Percentiles rank a stretch among this genome's conserved stretches.
phyloP scores from a whole-genome alignment of 2,797 vertebrate genomes.

The Hippoglossus hippoglossus region DNA sequence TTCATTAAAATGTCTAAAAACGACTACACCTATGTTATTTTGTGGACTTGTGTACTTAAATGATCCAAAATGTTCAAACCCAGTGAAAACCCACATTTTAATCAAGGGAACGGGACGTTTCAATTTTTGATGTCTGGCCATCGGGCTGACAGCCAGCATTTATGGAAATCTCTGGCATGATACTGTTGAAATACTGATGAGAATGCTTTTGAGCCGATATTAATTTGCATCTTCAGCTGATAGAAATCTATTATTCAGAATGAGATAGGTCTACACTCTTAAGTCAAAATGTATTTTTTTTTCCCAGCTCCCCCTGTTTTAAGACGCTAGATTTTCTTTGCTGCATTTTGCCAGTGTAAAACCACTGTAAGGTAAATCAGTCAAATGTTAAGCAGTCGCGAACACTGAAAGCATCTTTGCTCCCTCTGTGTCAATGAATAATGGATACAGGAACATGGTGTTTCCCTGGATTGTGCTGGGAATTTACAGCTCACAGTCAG shows the following conservation, averaged over 20 bases:
- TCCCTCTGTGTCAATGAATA: constrained; percentile 60
- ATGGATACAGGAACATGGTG: constrained; percentile 62
- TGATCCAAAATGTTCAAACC: no score
- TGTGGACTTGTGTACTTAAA: no score
- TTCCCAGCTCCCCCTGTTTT: not conserved
- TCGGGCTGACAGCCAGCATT: not conserved
- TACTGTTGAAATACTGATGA: no score
- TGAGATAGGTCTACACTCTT: not conserved
- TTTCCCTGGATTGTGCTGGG: constrained; percentile 46
- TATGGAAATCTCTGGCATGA: not conserved
- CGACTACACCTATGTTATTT: no score
- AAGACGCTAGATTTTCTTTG: constrained; percentile 4
- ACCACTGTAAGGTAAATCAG: constrained; percentile 24
- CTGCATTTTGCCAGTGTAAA: constrained; percentile 14
- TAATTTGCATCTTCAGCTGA: not conserved
- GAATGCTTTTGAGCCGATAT: no score
- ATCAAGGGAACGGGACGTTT: no score
- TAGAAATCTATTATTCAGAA: not conserved
- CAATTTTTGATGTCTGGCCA: not conserved
- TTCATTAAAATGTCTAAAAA: no score
- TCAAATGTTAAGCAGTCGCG: constrained; percentile 33
- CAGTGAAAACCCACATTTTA: no score
- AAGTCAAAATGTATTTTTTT: not conserved
- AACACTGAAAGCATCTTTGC: constrained; percentile 63
- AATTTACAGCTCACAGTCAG: constrained; percentile 33